These are phyloP conservation scores for Scomber colias DNA, from an alignment of 2,113 vertebrate genomes.

Conservation along the genomic window DNA sequence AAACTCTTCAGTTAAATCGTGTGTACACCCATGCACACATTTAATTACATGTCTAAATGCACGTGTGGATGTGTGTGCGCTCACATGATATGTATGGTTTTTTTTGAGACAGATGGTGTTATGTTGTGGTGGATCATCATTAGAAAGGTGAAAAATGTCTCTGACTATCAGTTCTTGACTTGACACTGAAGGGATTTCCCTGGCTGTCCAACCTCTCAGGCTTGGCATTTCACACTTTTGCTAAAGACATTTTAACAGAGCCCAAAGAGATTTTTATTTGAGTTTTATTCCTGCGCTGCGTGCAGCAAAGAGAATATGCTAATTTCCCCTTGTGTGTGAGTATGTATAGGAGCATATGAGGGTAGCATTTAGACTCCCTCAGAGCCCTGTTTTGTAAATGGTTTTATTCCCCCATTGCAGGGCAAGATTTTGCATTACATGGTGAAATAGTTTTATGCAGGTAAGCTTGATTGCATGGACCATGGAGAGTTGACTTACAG, in stretches of 20 bases:
- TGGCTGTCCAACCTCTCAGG: slow-evolving; percentile 59
- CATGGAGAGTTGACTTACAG: slow-evolving; percentile 39
- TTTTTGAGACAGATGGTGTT: slow-evolving; percentile 26
- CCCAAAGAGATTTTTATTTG: slow-evolving; percentile 80
- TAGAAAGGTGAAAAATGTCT: slow-evolving; percentile 33
- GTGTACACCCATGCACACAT: neutral
- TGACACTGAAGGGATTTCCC: slow-evolving; percentile 55
- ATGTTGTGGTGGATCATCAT: slow-evolving; percentile 26
- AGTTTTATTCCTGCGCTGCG: slow-evolving; percentile 43
- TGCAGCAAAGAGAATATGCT: slow-evolving; percentile 30
- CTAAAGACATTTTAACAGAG: slow-evolving; percentile 62
- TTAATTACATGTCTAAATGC: slow-evolving; percentile 20
- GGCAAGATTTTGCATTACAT: slow-evolving; percentile 44
- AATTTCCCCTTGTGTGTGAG: slow-evolving; percentile 23
- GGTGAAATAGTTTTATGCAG: slow-evolving; percentile 47
- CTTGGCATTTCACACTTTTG: slow-evolving; percentile 65
- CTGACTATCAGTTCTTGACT: slow-evolving; percentile 11
- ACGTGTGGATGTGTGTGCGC: slow-evolving; percentile 30
- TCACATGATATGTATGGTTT: slow-evolving; percentile 31
- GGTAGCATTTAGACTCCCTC: slow-evolving; percentile 5
- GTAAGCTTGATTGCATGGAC: slow-evolving; percentile 69
- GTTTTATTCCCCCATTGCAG: slow-evolving; percentile 35
- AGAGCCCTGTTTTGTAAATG: slow-evolving; percentile 49
- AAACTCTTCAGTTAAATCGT: slow-evolving; percentile 96
- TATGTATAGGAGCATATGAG: slow-evolving; percentile 20